Conservation (phyloP, 2,113 vertebrate genomes). For the Callaeas wilsoni region DNA sequence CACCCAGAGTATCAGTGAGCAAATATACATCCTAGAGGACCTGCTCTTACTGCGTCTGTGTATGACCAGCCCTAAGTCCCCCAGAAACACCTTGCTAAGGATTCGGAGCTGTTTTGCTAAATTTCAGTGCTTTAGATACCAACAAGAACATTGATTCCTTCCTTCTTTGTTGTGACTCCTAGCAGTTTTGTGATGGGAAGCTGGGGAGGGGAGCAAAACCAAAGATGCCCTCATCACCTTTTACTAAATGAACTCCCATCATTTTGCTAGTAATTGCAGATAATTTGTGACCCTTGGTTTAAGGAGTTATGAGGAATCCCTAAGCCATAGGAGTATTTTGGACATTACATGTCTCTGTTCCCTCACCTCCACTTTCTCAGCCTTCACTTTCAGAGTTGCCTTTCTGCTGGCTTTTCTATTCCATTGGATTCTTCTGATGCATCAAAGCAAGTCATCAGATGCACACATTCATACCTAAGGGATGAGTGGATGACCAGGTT, state of each 20-base stretch:
- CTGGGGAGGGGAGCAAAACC: background rate
- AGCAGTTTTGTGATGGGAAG: background rate
- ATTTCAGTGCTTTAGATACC: background rate
- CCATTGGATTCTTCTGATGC: background rate
- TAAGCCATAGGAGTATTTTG: background rate
- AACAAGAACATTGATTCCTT: background rate
- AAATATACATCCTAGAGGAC: background rate
- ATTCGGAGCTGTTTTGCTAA: background rate
- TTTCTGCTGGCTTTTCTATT: background rate
- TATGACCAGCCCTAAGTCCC: background rate
- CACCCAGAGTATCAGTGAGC: background rate
- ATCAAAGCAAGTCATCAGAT: background rate
- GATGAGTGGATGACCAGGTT: background rate
- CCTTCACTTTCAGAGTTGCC: background rate
- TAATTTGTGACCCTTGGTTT: background rate
- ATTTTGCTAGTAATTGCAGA: background rate
- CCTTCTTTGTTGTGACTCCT: background rate
- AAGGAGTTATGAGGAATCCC: background rate
- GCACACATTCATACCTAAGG: background rate
- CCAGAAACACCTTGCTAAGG: background rate
- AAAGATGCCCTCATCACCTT: background rate
- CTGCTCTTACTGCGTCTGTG: background rate
- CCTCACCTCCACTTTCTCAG: background rate
- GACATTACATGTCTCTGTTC: background rate
- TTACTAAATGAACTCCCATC: background rate